phyloP scores from a whole-genome alignment of 2,797 vertebrate genomes.

The Labeo calbasu region DNA sequence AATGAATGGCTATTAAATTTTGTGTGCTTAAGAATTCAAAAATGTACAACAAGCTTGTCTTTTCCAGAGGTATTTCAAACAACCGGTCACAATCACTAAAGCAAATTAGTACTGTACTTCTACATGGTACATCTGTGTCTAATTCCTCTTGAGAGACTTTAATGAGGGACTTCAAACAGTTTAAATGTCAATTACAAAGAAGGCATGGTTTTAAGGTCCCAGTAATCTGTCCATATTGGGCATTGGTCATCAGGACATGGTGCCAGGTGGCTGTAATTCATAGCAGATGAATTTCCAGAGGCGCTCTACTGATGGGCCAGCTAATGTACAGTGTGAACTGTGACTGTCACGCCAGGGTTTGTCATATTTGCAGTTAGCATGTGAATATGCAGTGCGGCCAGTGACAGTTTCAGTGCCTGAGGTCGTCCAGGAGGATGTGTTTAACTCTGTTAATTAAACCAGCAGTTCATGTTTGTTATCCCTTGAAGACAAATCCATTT shows the following conservation, averaged over 20 bases:
- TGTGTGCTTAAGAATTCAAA: neutral
- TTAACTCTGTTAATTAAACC: conserved; percentile 58
- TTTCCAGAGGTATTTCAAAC: conserved; percentile 3
- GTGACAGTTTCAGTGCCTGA: conserved; percentile 56
- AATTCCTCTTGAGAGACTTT: conserved; percentile 83
- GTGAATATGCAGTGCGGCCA: conserved; percentile 45
- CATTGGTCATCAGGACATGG: conserved; percentile 84
- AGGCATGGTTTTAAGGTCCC: conserved; percentile 84
- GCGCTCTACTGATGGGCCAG: conserved; percentile 85
- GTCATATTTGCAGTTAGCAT: conserved; percentile 56
- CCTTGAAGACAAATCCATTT: conserved; percentile 37
- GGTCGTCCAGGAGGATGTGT: conserved; percentile 54
- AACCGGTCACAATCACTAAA: conserved; percentile 36
- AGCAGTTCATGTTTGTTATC: conserved; percentile 44
- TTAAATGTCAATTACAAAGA: conserved; percentile 89
- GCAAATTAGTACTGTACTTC: conserved; percentile 71
- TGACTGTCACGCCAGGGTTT: conserved; percentile 78
- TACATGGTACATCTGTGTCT: conserved; percentile 83
- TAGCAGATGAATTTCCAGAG: conserved; percentile 92
- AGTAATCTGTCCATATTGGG: conserved; percentile 85
- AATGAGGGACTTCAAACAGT: conserved; percentile 90
- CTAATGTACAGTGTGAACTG: conserved; percentile 83
- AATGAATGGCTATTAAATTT: neutral
- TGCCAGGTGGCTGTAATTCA: conserved; percentile 94
- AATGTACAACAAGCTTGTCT: neutral